Evolutionary conservation across 2,113 vertebrate genomes (phyloP).

Genomic region (Canis aureus): DNA sequence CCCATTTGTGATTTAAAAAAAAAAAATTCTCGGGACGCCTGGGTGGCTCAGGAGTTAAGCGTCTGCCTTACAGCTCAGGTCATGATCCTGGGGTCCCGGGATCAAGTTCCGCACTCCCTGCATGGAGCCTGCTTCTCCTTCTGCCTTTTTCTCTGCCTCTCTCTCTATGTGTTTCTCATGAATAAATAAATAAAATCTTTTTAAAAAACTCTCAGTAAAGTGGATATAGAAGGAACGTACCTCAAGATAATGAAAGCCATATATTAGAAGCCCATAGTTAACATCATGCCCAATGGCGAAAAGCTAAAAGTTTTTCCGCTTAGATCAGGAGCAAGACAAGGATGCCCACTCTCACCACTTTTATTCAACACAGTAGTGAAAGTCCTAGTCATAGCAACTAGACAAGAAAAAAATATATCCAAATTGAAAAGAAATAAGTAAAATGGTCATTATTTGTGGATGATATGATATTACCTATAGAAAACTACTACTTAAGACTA

Average conservation of each 20-base stretch:
- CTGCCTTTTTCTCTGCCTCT: no score
- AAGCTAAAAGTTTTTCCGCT: not conserved
- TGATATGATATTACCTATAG: not conserved
- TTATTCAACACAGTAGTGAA: not conserved
- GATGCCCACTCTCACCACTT: not conserved
- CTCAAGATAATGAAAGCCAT: not conserved
- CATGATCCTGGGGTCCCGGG: no score
- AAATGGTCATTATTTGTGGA: not conserved
- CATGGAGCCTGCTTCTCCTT: no score
- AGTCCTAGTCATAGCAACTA: not conserved
- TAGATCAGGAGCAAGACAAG: not conserved
- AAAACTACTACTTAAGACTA: not conserved
- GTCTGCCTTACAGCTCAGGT: no score
- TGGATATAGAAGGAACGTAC: not conserved
- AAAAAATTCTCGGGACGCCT: not conserved
- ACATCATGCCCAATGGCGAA: not conserved
- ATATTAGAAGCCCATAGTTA: not conserved
- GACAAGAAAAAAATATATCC: not conserved
- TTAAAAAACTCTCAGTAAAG: not conserved
- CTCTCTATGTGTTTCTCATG: no score
- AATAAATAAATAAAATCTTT: no score
- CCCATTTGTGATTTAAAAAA: not conserved
- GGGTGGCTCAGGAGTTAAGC: no score
- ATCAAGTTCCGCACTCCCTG: no score
- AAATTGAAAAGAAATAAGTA: not conserved